Evolutionary conservation across 2,113 vertebrate species (phyloP).

Genomic region (Tyrannus savana): DNA sequence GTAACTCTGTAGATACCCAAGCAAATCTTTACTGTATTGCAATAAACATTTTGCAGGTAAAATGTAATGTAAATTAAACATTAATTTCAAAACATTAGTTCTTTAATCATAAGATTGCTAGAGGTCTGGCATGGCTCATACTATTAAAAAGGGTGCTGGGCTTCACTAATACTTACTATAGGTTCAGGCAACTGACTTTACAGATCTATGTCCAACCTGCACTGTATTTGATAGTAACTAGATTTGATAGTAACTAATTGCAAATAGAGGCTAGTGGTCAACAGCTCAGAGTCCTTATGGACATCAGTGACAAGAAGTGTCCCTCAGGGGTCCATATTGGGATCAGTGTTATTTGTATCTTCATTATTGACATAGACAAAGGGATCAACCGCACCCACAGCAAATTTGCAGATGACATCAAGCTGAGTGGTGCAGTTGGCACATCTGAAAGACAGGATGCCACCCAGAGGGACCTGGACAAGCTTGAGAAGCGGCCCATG

Average conservation of each 20-base stretch:
- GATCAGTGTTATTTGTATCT: neutral
- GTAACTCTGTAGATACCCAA: neutral
- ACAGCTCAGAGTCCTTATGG: neutral
- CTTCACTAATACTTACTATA: neutral
- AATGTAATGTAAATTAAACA: neutral
- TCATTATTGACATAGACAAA: neutral
- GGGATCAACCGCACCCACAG: neutral
- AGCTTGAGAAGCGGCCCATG: neutral
- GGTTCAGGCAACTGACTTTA: neutral
- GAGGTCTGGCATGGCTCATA: neutral
- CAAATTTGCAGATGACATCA: neutral
- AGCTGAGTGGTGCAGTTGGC: neutral
- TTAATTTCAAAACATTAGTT: neutral
- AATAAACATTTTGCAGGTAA: neutral
- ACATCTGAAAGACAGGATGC: neutral
- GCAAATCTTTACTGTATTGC: neutral
- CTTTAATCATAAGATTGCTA: neutral
- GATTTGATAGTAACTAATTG: neutral
- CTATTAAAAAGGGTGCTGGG: neutral
- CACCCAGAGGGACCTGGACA: neutral
- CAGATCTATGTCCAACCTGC: neutral
- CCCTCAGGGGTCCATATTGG: neutral
- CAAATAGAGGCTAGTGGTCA: neutral
- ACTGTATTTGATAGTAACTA: neutral
- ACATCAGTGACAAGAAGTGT: rapidly evolving